Conservation (phyloP, 2,888 invertebrate genomes). For the Candidula unifasciata region DNA sequence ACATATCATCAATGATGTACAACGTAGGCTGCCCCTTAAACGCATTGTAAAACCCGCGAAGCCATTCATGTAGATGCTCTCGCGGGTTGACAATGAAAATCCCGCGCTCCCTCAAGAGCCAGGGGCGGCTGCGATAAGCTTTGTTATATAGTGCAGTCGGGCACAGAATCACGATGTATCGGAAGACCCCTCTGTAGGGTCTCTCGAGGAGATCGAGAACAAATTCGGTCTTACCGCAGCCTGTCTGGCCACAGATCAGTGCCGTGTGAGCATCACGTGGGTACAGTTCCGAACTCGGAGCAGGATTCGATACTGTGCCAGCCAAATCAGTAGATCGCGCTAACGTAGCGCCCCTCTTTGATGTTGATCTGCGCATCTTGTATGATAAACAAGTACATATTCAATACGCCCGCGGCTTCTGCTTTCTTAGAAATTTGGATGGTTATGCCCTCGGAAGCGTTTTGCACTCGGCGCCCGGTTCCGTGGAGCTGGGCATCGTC, state of each 20-base stretch:
- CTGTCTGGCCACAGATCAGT: slow-evolving; percentile 1
- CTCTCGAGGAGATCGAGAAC: not conserved
- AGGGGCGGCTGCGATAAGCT: not conserved
- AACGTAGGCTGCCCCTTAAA: slow-evolving; percentile 3
- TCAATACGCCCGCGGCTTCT: no score
- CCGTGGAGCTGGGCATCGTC: not conserved
- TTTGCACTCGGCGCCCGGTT: not conserved
- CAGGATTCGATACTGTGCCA: no score
- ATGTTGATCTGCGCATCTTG: no score
- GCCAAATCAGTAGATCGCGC: not conserved
- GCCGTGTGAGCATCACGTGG: not conserved
- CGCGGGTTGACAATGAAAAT: not conserved
- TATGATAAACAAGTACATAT: no score
- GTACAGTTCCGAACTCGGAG: no score
- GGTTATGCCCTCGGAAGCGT: not conserved
- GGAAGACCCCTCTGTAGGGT: not conserved
- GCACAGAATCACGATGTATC: not conserved
- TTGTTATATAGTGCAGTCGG: not conserved
- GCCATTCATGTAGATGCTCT: not conserved
- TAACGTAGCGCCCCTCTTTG: no score
- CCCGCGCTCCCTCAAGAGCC: not conserved
- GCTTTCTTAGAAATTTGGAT: not conserved
- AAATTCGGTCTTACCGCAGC: not conserved
- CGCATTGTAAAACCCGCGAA: not conserved
- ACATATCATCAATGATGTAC: not conserved